phyloP scores from a whole-genome alignment of 2,888 invertebrate species.

The Xiphydria camelus region DNA sequence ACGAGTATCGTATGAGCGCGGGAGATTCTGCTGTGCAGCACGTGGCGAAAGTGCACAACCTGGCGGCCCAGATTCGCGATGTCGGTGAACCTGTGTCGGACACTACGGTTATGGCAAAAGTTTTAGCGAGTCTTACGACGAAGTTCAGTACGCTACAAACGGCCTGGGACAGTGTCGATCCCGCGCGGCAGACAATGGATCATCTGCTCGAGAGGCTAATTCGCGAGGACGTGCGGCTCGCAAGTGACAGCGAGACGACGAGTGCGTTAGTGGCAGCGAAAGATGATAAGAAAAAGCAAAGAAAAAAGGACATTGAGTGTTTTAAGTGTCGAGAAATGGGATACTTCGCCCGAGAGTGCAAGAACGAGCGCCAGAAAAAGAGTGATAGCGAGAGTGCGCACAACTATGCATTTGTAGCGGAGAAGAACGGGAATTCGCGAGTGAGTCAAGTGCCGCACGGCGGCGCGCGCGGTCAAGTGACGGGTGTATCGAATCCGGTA shows the following conservation, averaged over 20 bases:
- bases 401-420: slow-evolving; percentile 18
- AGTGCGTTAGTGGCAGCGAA: slow-evolving; percentile 19
- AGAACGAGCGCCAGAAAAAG: no score
- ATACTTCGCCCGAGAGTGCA: slow-evolving; percentile 17
- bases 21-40: slow-evolving; percentile 21
- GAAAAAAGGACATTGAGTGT: no score
- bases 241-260: slow-evolving; percentile 5
- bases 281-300: slow-evolving; percentile 7
- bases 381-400: no score
- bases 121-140: slow-evolving; percentile 18
- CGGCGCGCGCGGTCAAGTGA: no score
- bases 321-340: slow-evolving; percentile 14
- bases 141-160: slow-evolving; percentile 17
- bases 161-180: slow-evolving; percentile 9
- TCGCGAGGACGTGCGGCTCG: slow-evolving; percentile 14
- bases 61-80: slow-evolving; percentile 19
- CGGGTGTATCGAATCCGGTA: no score
- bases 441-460: no score
- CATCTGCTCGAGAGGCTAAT: slow-evolving; percentile 17
- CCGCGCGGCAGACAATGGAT: slow-evolving; percentile 9
- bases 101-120: slow-evolving; percentile 17
- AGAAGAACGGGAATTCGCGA: no score
- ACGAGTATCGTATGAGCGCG: slow-evolving; percentile 17
- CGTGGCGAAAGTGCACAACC: slow-evolving; percentile 17
- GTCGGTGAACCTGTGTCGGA: slow-evolving; percentile 15